Evolutionary conservation across 2,888 invertebrate genomes (phyloP).

Genomic region (Microchrysa polita): DNA sequence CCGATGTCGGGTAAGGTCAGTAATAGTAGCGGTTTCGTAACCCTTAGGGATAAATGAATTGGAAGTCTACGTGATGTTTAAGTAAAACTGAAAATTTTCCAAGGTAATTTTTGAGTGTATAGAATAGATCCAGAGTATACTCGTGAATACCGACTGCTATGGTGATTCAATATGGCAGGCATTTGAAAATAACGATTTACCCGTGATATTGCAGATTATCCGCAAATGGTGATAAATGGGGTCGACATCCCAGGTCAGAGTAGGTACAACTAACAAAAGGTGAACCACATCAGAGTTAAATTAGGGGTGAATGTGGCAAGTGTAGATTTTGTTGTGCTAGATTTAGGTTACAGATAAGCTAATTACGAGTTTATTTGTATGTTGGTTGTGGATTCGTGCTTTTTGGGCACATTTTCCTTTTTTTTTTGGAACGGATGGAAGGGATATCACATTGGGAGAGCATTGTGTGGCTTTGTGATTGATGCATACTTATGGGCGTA

Average conservation of each 20-base stretch:
- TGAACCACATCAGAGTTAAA: neutral
- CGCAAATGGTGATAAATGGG: neutral
- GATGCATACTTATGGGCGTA: too few species aligned
- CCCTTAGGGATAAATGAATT: neutral
- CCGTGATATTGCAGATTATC: conserved; percentile 1
- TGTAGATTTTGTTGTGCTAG: neutral
- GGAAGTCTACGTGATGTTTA: neutral
- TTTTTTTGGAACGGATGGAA: too few species aligned
- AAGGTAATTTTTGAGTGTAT: neutral
- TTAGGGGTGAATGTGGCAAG: conserved; percentile 13
- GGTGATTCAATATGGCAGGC: too few species aligned
- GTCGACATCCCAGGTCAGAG: neutral
- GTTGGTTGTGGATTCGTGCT: too few species aligned
- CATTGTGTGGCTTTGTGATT: too few species aligned
- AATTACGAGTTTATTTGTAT: conserved; percentile 3
- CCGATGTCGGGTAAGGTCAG: neutral
- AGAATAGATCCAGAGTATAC: too few species aligned
- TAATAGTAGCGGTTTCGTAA: neutral
- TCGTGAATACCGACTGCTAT: too few species aligned
- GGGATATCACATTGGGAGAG: too few species aligned
- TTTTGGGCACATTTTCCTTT: too few species aligned
- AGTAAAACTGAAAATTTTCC: conserved; percentile 6
- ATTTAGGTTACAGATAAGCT: neutral
- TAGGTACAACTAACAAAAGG: too few species aligned
- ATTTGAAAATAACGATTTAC: conserved; percentile 2